Base-by-base conservation (phyloP, 2,888 invertebrate genomes). In the Amiota minor region DNA sequence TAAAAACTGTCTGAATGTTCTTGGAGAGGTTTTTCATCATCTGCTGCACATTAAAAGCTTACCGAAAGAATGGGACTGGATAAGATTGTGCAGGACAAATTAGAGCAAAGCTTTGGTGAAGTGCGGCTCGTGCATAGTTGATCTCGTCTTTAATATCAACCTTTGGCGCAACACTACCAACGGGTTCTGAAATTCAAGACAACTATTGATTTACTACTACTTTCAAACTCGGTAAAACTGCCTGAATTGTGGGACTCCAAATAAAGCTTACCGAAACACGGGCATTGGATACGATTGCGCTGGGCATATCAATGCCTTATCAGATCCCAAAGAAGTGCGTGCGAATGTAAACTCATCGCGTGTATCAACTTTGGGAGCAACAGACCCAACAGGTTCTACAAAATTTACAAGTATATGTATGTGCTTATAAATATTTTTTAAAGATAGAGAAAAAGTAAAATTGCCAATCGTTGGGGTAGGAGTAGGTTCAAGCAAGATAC, bases 111-210 rank as follows among this genome's bases (percentile, higher is more conserved):
- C 91, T 92, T 80, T 88, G 88, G 76, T 89, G 88, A 81, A 91
- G 82, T 77, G 89, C 88, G 77, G 80, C 81, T 0, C 87, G 87
- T 90, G 92, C 88, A 92, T 91, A 89, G 91, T 92, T 91, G 90
- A 91, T 87, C 90, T 91, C 86, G 90, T 94, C 94, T 90, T 92
- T 90, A 74, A 93, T 92, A 72, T 94, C 93, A 87, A 95, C 94
- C 91, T 94, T 94, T 89, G 90, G 90, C 0, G 87, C 86, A n/a
- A 91, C 91, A 74, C 90, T 91, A 72, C 91, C 91, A 71, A 91
- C 89, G 10, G 91, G 91, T 80, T 91, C 91, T 91, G 86, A 35
- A 35, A 35, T 59, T 56, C 18, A 49, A 23, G 62, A 11, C 14
- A 67, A 62, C 12, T 18, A n/a, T 35, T 35, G 18, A 62, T n/a